Evolutionary conservation across 2,888 invertebrate species (phyloP), one percentile per base, ranked within the genome.

Genomic region (Polydrusus cervinus): DNA sequence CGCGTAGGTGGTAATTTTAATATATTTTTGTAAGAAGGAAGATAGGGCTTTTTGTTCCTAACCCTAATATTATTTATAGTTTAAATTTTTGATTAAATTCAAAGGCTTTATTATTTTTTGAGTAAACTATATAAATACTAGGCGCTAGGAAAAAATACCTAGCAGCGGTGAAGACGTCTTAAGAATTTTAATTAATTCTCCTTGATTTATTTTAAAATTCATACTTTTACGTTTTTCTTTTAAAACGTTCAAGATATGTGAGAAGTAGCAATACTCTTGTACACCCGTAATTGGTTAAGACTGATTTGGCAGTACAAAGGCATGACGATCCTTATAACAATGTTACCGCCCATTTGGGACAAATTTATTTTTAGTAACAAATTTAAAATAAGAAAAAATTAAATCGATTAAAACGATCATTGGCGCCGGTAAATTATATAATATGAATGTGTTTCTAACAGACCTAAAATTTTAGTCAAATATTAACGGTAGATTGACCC

Each of bases 341-440:
- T 55, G 55, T 55, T 34, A 55, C 55, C 55, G 55, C 55, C 55
- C 34, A 55, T 55, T 55, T 34, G 55, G 34, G 55, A 60, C 38
- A 60, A 40, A 40, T 60, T 60, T 60, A 60, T 60, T 60, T 60
- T 60, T 60, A 60, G 38, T 34, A n/a, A 55, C 55, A 34, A 53
- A 55, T n/a, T n/a, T 55, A 34, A 55, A 55, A 55, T 55, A 34
- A 53, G 14, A 34, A 34, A 55, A 55, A 55, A n/a, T 43, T 3
- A 9, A 43, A 30, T 55, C n/a, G 55, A 55, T 34, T 11, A 9
- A 34, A 55, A 14, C 9, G 34, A 55, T 55, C 55, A 55, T 55
- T 55, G 34, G 55, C 55, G 55, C 9, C 14, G 53, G 51, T 11
- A 16, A 49, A 6, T n/a, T 43, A 43, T 43, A 43, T 43, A 7